These are phyloP conservation scores for Acromyrmex heyeri DNA, from an alignment of 1,140 invertebrate species.

Conservation along the genomic window DNA sequence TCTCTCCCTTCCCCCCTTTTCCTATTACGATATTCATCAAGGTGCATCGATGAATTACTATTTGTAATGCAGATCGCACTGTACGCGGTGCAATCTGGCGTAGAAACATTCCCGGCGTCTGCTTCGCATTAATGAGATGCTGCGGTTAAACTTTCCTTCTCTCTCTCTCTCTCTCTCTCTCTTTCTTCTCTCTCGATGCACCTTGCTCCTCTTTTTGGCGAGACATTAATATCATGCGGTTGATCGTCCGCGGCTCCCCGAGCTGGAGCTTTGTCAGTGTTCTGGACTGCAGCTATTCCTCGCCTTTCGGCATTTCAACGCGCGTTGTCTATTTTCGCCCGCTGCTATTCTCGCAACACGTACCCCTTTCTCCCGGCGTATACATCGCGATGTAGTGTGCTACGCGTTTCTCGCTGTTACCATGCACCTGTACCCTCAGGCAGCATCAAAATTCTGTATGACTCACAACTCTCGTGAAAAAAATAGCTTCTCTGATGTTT, in stretches of 20 bases:
- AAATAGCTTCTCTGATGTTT: conserved; percentile 55
- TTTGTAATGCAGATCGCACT: not conserved
- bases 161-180: not conserved
- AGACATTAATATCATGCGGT: conserved; percentile 66
- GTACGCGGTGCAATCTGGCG: not conserved
- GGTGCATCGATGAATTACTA: not conserved
- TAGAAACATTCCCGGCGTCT: conserved; percentile 36
- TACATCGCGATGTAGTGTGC: conserved; percentile 1
- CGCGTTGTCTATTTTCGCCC: conserved; percentile 67
- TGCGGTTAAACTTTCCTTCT: conserved; percentile 9
- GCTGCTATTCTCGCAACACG: conserved; percentile 66
- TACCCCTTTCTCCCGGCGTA: conserved; percentile 2
- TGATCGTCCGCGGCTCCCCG: conserved; percentile 42
- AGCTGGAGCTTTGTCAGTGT: conserved; percentile 68
- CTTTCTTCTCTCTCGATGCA: not conserved
- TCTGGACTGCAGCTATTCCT: conserved; percentile 52
- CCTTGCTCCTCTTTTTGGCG: conserved; percentile 12
- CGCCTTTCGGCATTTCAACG: conserved; percentile 65
- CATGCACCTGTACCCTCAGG: conserved; percentile 56
- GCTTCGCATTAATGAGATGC: conserved; percentile 33
- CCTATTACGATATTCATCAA: not conserved
- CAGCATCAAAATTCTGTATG: conserved; percentile 54
- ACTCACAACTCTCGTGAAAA: conserved; percentile 46
- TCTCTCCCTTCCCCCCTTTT: too few relatives aligned
- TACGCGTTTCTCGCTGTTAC: conserved; percentile 39